These are phyloP conservation scores for rabbit (Oryctolagus cuniculus) DNA, from an alignment of 2,113 vertebrate species.

Conservation along the genomic window DNA sequence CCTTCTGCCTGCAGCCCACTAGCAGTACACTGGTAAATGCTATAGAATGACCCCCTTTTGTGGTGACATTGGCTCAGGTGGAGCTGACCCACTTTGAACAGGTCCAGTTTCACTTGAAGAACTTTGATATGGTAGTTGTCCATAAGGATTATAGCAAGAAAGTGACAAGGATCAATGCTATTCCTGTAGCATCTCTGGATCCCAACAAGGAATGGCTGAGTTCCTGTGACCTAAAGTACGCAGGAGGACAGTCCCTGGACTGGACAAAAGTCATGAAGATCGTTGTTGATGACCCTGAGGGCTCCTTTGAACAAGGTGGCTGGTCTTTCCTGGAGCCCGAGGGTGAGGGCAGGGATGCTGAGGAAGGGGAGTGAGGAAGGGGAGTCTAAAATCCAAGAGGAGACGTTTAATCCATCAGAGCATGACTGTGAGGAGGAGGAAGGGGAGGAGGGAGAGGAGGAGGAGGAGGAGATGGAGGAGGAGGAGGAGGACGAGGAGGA, in stretches of 20 bases:
- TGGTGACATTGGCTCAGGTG: constrained; percentile 96
- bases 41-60: constrained; percentile 97
- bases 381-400: constrained; percentile 95
- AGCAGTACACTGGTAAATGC: constrained; percentile 95
- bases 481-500: constrained; percentile 74
- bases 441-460: constrained; percentile 88
- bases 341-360: constrained; percentile 93
- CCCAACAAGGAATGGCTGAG: constrained; percentile 98
- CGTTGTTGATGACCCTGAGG: constrained; percentile 96
- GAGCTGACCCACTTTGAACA: constrained; percentile 97
- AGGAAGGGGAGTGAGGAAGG: constrained; percentile 90
- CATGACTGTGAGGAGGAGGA: constrained; percentile 94
- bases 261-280: constrained; percentile 99
- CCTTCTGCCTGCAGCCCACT: constrained; percentile 95
- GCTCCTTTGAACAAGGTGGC: constrained; percentile 97
- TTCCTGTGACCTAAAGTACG: constrained; percentile 97
- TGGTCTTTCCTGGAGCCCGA: constrained; percentile 98
- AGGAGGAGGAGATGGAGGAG: constrained; percentile 88
- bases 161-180: constrained; percentile 98
- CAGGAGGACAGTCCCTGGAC: constrained; percentile 97
- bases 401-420: constrained; percentile 95
- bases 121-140: constrained; percentile 97
- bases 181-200: constrained; percentile 96
- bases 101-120: constrained; percentile 98
- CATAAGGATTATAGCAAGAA: constrained; percentile 98